phyloP scores from a whole-genome alignment of 1,140 invertebrate genomes.

The Leptinotarsa lineolata region DNA sequence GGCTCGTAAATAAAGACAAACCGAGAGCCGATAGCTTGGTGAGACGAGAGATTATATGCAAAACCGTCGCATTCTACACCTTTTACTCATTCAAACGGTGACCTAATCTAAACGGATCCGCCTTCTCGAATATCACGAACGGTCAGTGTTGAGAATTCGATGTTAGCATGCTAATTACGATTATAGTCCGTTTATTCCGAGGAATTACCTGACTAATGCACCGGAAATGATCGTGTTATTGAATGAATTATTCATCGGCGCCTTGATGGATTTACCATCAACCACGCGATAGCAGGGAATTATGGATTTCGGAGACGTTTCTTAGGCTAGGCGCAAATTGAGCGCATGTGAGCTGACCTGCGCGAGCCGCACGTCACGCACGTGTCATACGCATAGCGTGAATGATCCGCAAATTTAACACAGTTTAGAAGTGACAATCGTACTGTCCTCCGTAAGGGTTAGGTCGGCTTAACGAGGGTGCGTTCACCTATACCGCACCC shows the following conservation, averaged over 20 bases:
- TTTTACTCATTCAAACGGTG: neutral
- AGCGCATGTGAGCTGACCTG: too few species aligned
- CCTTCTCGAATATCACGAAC: neutral
- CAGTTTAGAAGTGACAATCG: too few species aligned
- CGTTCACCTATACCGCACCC: too few species aligned
- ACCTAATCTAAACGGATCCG: slow-evolving; percentile 5
- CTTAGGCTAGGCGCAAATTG: too few species aligned
- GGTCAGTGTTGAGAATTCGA: neutral
- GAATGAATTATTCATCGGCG: neutral
- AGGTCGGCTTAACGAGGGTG: too few species aligned
- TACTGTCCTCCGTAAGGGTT: too few species aligned
- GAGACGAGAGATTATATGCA: neutral
- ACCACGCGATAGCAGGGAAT: too few species aligned
- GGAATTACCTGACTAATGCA: neutral
- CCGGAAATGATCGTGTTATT: neutral
- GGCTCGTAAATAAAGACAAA: neutral
- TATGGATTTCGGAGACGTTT: too few species aligned
- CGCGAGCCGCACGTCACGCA: too few species aligned
- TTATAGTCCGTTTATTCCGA: neutral
- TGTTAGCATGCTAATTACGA: neutral
- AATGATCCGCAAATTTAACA: too few species aligned
- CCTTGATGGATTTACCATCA: too few species aligned
- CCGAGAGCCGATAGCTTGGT: neutral
- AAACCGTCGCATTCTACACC: neutral
- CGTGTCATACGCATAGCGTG: too few species aligned